phyloP scores from a whole-genome alignment of 2,888 invertebrate species.

The Mythimna lalbum region DNA sequence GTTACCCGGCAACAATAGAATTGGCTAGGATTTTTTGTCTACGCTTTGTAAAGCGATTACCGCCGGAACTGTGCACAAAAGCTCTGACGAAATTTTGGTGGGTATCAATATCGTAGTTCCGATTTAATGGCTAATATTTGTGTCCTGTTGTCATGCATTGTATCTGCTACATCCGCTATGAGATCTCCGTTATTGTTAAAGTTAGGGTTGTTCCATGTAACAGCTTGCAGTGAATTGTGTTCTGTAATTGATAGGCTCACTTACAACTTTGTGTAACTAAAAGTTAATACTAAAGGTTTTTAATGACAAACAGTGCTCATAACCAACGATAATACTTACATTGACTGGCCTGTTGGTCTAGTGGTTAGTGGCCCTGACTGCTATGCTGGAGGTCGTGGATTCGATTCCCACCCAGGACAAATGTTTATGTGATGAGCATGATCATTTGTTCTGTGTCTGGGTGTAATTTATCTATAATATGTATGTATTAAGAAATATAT shows the following conservation, averaged over 20 bases:
- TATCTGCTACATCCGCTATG: conserved; percentile 80
- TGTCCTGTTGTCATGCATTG: conserved; percentile 84
- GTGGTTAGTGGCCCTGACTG: too few species aligned
- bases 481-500: too few species aligned
- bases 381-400: too few species aligned
- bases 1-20: conserved; percentile 79
- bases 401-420: too few species aligned
- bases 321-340: background rate
- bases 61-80: conserved; percentile 87
- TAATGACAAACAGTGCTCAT: background rate
- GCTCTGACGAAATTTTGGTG: conserved; percentile 81
- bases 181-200: conserved; percentile 67
- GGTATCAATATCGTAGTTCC: conserved; percentile 88
- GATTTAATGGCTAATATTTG: conserved; percentile 87
- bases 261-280: conserved; percentile 20
- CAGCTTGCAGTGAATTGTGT: conserved; percentile 45
- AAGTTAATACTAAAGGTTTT: conserved; percentile 5
- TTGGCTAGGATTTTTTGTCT: conserved; percentile 77
- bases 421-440: too few species aligned
- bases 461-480: too few species aligned
- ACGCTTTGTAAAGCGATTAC: conserved; percentile 83
- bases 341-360: too few species aligned
- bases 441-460: too few species aligned
- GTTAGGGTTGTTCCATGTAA: conserved; percentile 60
- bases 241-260: conserved; percentile 46